These are phyloP conservation scores for Drosophila yooni DNA, from an alignment of 2,888 invertebrate genomes.

Conservation along the genomic window DNA sequence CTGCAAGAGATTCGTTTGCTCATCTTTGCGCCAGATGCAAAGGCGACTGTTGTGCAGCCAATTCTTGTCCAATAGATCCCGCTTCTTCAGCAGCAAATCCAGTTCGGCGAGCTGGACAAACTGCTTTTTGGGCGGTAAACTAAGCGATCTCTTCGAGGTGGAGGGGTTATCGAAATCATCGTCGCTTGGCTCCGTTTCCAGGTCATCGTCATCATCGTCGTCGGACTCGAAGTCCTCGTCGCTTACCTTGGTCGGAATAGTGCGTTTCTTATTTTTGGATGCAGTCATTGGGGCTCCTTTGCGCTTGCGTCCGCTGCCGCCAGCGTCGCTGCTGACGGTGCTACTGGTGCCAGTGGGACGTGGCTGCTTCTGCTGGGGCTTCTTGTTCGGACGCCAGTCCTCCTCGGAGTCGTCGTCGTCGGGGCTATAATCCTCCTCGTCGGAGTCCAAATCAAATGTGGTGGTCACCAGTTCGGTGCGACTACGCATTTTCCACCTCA, in stretches of 20 bases:
- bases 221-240: slow-evolving; percentile 74
- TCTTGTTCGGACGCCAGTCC: slow-evolving; percentile 84
- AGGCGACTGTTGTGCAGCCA: slow-evolving; percentile 81
- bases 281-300: slow-evolving; percentile 53
- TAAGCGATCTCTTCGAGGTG: slow-evolving; percentile 61
- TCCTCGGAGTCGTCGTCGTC: slow-evolving; percentile 85
- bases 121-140: slow-evolving; percentile 79
- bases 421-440: slow-evolving; percentile 83
- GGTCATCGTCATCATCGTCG: slow-evolving; percentile 62
- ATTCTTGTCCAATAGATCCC: slow-evolving; percentile 79
- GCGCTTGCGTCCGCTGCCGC: slow-evolving; percentile 63
- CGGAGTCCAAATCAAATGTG: slow-evolving; percentile 83
- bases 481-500: slow-evolving; percentile 79
- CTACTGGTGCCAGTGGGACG: slow-evolving; percentile 48
- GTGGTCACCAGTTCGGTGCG: slow-evolving; percentile 85
- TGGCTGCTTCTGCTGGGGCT: slow-evolving; percentile 72
- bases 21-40: slow-evolving; percentile 85
- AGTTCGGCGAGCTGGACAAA: slow-evolving; percentile 61
- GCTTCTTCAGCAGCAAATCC: slow-evolving; percentile 82
- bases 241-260: slow-evolving; percentile 66
- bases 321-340: slow-evolving; percentile 44
- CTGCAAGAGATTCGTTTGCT: slow-evolving; percentile 82
- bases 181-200: slow-evolving; percentile 68
- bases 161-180: slow-evolving; percentile 67
- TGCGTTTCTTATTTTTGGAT: slow-evolving; percentile 73